Percentiles rank a stretch among this genome's conserved stretches.
Conservation (phyloP, 2,888 invertebrate species). For the Coremacera marginata region DNA sequence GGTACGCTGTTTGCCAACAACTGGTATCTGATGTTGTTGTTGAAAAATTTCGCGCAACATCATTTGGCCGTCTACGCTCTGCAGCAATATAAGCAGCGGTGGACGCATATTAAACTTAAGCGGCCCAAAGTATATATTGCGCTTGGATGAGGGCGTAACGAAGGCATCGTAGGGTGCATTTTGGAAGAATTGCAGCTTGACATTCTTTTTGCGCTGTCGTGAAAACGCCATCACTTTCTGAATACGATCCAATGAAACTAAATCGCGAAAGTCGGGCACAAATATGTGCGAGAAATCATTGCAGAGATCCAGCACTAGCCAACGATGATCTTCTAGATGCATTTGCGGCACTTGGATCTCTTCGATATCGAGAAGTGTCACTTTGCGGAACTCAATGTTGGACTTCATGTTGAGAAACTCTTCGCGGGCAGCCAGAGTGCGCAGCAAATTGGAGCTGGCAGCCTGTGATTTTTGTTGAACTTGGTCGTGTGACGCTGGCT, state of each 20-base stretch:
- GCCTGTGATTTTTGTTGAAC: not conserved
- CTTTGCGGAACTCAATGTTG: slow-evolving; percentile 61
- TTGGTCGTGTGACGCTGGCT: not conserved
- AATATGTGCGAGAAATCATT: slow-evolving; percentile 69
- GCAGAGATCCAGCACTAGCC: slow-evolving; percentile 64
- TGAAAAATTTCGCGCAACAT: slow-evolving; percentile 67
- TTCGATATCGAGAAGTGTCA: slow-evolving; percentile 54
- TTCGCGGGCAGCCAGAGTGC: slow-evolving; percentile 43
- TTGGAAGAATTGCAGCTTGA: slow-evolving; percentile 63
- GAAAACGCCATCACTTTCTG: slow-evolving; percentile 61
- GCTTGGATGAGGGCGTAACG: slow-evolving; percentile 59
- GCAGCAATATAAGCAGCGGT: slow-evolving; percentile 62
- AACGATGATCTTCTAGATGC: slow-evolving; percentile 59
- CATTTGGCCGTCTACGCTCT: slow-evolving; percentile 66
- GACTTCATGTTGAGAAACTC: slow-evolving; percentile 53
- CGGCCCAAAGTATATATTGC: slow-evolving; percentile 68
- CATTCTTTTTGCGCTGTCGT: slow-evolving; percentile 58
- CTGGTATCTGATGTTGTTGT: slow-evolving; percentile 55
- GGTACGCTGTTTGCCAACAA: slow-evolving; percentile 51
- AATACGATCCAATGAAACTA: slow-evolving; percentile 65
- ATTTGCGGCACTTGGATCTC: slow-evolving; percentile 61
- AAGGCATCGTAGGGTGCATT: slow-evolving; percentile 63
- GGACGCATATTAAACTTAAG: slow-evolving; percentile 54
- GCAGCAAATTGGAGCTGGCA: slow-evolving; percentile 39
- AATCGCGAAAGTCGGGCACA: slow-evolving; percentile 64